These are phyloP conservation scores for Myxocyprinus asiaticus DNA, from an alignment of 2,113 vertebrate genomes.

Conservation along the genomic window DNA sequence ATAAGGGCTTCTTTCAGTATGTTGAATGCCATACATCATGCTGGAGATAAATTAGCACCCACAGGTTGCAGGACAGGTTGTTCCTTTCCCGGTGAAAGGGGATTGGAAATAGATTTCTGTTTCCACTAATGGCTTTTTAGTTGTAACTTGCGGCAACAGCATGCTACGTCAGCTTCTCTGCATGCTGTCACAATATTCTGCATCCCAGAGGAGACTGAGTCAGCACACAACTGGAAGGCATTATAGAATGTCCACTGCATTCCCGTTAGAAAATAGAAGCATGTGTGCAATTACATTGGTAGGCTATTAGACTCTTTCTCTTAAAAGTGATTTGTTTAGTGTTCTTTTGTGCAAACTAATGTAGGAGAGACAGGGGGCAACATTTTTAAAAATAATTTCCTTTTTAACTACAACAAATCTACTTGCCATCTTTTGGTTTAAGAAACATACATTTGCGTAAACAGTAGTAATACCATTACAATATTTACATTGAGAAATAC, in stretches of 20 bases:
- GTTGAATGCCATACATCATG: neutral
- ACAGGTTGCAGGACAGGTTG: neutral
- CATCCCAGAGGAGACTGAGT: constrained; percentile 31
- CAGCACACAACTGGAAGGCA: constrained; percentile 22
- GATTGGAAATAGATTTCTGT: constrained; percentile 46
- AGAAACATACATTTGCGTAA: too few relatives aligned
- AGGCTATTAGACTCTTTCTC: too few relatives aligned
- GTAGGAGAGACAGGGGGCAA: too few relatives aligned
- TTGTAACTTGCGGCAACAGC: constrained; percentile 29
- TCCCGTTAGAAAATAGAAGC: neutral
- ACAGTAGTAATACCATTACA: too few relatives aligned
- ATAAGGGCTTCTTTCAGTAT: neutral
- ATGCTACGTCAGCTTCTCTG: constrained; percentile 34
- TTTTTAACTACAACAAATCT: too few relatives aligned
- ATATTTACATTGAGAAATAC: too few relatives aligned
- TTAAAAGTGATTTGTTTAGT: too few relatives aligned
- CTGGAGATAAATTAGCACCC: neutral
- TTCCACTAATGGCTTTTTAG: constrained; percentile 51
- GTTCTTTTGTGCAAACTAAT: too few relatives aligned
- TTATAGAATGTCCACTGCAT: neutral
- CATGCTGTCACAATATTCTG: constrained; percentile 29
- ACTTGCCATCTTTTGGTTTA: too few relatives aligned
- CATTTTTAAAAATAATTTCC: too few relatives aligned
- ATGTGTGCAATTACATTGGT: neutral
- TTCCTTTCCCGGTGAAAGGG: neutral